These are phyloP conservation scores for Amblyopsis rosae DNA, from an alignment of 2,113 vertebrate genomes.

Conservation along the genomic window DNA sequence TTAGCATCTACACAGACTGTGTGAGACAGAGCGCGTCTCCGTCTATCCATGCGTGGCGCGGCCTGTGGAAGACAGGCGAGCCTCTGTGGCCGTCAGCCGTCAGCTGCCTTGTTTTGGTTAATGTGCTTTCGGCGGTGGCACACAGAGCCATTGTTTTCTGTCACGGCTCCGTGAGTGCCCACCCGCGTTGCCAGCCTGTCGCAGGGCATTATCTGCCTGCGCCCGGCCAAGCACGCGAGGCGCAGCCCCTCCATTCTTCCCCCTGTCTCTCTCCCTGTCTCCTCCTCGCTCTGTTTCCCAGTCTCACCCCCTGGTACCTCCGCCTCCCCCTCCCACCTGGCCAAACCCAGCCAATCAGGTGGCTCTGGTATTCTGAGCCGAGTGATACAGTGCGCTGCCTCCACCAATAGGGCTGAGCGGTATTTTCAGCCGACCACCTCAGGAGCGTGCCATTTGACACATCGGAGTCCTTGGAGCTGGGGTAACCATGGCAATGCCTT, in stretches of 20 bases:
- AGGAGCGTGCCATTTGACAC: conserved; percentile 47
- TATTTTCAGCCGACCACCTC: conserved; percentile 45
- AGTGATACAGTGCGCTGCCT: conserved; percentile 42
- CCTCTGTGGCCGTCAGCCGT: conserved; percentile 43
- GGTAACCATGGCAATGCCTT: conserved; percentile 60
- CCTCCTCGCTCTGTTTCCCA: conserved; percentile 4
- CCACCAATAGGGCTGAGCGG: conserved; percentile 37
- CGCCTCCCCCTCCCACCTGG: conserved; percentile 12
- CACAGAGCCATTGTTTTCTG: conserved; percentile 68
- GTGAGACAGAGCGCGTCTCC: conserved; percentile 28
- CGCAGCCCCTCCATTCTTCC: conserved; percentile 6
- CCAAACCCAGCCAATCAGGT: conserved; percentile 52
- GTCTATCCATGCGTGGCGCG: conserved; percentile 28
- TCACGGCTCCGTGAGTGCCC: conserved; percentile 61
- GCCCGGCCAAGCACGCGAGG: conserved; percentile 50
- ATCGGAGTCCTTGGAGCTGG: conserved; percentile 23
- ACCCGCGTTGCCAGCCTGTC: conserved; percentile 67
- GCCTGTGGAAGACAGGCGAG: conserved; percentile 48
- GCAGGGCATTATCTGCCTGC: conserved; percentile 64
- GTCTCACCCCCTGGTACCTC: conserved; percentile 3
- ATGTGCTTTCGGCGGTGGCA: conserved; percentile 60
- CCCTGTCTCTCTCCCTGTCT: conserved; percentile 2
- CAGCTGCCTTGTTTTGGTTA: conserved; percentile 66
- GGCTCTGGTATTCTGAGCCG: conserved; percentile 26
- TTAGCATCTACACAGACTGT: background rate